Percentiles rank a stretch among this genome's conserved stretches.
phyloP scores from a whole-genome alignment of 1,140 invertebrate species.

The Ips nitidus region DNA sequence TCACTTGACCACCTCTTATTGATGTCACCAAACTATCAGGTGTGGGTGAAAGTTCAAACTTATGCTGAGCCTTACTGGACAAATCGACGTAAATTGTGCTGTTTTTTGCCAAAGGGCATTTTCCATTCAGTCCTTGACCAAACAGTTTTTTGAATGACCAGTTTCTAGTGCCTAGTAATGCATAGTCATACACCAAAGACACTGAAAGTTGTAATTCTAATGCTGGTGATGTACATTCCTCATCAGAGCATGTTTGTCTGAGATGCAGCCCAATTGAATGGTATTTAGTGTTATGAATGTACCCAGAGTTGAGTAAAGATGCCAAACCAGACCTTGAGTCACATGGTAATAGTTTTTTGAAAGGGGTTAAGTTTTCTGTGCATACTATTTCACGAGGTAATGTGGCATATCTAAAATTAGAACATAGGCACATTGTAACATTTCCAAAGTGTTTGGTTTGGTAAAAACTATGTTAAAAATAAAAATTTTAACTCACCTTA shows the following conservation, averaged over 20 bases:
- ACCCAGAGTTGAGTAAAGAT: constrained; percentile 84
- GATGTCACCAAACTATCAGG: constrained; percentile 61
- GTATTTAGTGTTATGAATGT: constrained; percentile 91
- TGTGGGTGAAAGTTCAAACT: constrained; percentile 60
- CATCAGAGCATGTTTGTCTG: constrained; percentile 70
- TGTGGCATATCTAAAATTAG: constrained; percentile 74
- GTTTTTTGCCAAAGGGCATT: constrained; percentile 75
- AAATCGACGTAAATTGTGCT: constrained; percentile 85
- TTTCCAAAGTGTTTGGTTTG: neutral
- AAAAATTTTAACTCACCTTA: constrained; percentile 33
- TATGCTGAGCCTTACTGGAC: constrained; percentile 62
- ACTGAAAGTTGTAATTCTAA: constrained; percentile 83
- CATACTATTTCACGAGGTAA: constrained; percentile 95
- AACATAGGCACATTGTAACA: constrained; percentile 36
- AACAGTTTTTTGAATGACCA: constrained; percentile 88
- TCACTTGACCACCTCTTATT: constrained; percentile 66
- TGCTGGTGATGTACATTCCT: constrained; percentile 64
- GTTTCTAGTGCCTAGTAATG: constrained; percentile 65
- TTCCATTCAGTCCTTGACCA: constrained; percentile 74
- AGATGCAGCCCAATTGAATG: constrained; percentile 89
- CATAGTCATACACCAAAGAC: constrained; percentile 80
- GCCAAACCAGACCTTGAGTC: constrained; percentile 82
- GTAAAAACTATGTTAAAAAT: neutral
- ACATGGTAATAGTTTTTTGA: constrained; percentile 96
- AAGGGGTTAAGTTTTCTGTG: constrained; percentile 98